Conservation (phyloP, 2,113 vertebrate genomes). For the Datnioides undecimradiatus region DNA sequence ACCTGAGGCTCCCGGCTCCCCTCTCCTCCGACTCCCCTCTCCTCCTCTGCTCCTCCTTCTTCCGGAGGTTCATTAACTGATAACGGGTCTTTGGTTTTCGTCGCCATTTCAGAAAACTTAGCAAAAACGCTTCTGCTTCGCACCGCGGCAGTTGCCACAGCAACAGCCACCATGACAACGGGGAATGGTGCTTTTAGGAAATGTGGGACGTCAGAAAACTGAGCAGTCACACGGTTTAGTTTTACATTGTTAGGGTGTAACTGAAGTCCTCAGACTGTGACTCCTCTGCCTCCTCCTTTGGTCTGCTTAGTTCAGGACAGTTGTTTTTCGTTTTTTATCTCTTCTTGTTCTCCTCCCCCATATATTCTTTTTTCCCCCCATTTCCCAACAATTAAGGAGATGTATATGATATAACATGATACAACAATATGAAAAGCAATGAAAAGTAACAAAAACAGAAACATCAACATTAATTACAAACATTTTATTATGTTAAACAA, state of each 20-base stretch:
- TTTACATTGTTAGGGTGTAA: too few relatives aligned
- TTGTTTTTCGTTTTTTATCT: too few relatives aligned
- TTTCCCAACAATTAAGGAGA: too few relatives aligned
- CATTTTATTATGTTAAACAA: slow-evolving; percentile 37
- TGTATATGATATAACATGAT: not conserved
- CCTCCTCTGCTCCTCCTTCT: not conserved
- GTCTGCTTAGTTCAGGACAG: too few relatives aligned
- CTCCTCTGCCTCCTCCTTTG: too few relatives aligned
- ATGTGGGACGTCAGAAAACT: not conserved
- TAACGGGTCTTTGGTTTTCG: not conserved
- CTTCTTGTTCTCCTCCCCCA: too few relatives aligned
- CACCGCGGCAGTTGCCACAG: slow-evolving; percentile 1
- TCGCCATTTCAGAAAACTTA: not conserved
- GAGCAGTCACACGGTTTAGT: too few relatives aligned
- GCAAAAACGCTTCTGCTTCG: not conserved
- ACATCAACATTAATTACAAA: not conserved
- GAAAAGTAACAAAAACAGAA: too few relatives aligned
- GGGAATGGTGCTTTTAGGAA: not conserved
- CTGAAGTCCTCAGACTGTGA: too few relatives aligned
- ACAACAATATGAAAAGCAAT: not conserved
- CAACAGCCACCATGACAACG: slow-evolving; percentile 4
- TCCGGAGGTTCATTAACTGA: not conserved
- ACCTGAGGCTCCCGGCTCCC: slow-evolving; percentile 4
- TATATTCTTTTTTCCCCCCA: too few relatives aligned
- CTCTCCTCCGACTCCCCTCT: not conserved